Percentiles rank a stretch among this genome's conserved stretches.
Conservation (phyloP, 92 coral and sea anemone genomes). For the Palythoa caribaeorum region DNA sequence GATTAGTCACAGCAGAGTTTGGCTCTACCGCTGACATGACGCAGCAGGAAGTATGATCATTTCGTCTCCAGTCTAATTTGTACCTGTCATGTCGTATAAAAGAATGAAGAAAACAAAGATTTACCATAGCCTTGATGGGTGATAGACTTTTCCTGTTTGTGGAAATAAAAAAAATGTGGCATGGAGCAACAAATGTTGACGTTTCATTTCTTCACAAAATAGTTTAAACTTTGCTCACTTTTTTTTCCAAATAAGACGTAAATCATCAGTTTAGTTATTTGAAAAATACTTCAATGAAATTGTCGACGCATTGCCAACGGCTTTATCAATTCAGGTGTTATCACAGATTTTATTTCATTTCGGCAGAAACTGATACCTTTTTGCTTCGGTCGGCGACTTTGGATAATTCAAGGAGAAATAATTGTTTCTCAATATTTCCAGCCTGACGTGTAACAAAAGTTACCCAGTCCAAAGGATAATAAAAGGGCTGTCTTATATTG, state of each 20-base stretch:
- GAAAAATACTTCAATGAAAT: background rate
- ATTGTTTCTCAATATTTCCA: background rate
- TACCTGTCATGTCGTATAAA: background rate
- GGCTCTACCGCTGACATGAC: no score
- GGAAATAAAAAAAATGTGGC: background rate
- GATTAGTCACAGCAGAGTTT: no score
- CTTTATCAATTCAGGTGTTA: background rate
- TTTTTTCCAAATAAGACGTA: background rate
- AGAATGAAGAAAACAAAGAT: background rate
- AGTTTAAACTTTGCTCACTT: background rate
- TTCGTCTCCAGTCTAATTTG: no score
- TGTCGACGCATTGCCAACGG: background rate
- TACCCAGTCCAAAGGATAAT: constrained; percentile 2
- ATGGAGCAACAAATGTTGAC: background rate
- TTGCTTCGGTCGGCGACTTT: background rate
- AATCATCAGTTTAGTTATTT: background rate
- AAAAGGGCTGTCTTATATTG: background rate
- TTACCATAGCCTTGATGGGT: background rate
- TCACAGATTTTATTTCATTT: background rate
- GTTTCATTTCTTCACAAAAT: background rate
- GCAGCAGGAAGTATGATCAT: no score
- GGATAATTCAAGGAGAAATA: background rate
- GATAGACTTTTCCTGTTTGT: background rate
- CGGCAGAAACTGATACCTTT: background rate
- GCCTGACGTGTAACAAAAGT: background rate